Conservation (phyloP, 1,140 invertebrate genomes). For the Zaprionus kolodkinae region DNA sequence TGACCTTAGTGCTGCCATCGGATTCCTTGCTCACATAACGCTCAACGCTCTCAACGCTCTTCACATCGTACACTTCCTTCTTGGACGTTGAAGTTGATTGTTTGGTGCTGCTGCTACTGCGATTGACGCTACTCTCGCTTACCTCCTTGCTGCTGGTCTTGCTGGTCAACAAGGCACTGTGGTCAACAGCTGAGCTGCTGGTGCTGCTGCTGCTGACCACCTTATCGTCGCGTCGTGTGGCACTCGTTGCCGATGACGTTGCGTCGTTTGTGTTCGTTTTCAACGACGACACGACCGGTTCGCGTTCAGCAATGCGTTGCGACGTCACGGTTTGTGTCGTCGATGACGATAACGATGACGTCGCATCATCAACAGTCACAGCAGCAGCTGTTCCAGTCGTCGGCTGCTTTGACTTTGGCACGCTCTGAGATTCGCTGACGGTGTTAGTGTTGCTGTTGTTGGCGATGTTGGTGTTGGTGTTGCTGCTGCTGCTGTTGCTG, state of each 20-base stretch:
- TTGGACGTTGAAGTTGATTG: conserved; percentile 58
- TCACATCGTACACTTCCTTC: conserved; percentile 80
- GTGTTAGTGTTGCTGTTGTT: conserved; percentile 38
- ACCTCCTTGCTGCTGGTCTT: conserved; percentile 53
- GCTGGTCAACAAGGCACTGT: conserved; percentile 22
- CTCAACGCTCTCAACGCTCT: conserved; percentile 83
- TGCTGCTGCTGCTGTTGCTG: conserved; percentile 42
- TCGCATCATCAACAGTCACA: conserved; percentile 12
- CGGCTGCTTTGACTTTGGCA: conserved; percentile 57
- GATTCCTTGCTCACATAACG: conserved; percentile 81
- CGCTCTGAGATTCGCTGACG: conserved; percentile 72
- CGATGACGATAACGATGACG: conserved; percentile 31
- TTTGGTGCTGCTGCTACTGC: conserved; percentile 60
- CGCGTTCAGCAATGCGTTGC: conserved; percentile 37
- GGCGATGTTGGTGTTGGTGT: conserved; percentile 41
- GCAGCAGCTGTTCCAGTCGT: conserved; percentile 26
- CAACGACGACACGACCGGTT: conserved; percentile 62
- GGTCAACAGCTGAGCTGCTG: conserved; percentile 48
- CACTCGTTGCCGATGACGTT: conserved; percentile 47
- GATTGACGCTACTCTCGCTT: conserved; percentile 53
- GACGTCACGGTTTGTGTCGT: conserved; percentile 59
- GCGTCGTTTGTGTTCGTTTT: conserved; percentile 61
- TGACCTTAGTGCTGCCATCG: conserved; percentile 76
- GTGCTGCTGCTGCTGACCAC: conserved; percentile 26
- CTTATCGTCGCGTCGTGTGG: conserved; percentile 52